These are phyloP conservation scores for Heliangelus exortis DNA, from an alignment of 2,797 vertebrate genomes.

Conservation along the genomic window DNA sequence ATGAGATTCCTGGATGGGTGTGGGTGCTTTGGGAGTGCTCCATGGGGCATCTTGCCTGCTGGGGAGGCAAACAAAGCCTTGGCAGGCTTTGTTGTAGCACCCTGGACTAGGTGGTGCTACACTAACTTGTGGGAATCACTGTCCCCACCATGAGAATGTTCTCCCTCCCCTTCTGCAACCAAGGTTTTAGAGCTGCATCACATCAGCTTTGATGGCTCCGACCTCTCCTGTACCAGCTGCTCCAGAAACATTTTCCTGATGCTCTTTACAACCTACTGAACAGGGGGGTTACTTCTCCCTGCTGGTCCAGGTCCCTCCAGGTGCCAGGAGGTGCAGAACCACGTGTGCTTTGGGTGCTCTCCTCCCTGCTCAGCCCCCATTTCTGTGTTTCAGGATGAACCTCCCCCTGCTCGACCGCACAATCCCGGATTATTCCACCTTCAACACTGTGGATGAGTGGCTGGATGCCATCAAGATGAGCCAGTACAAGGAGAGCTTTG, in stretches of 20 bases:
- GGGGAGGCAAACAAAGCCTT: neutral
- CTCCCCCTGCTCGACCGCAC: constrained; percentile 97
- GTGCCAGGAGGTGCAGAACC: neutral
- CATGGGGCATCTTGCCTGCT: accelerated
- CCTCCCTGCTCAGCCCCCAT: neutral
- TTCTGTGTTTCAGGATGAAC: constrained; percentile 85
- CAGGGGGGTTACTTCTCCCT: neutral
- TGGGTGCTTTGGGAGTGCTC: neutral
- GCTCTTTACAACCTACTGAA: neutral
- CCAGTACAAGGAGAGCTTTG: constrained; percentile 98
- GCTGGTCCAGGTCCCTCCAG: neutral
- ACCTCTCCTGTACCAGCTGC: neutral
- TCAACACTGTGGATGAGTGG: constrained; percentile 98
- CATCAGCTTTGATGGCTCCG: neutral
- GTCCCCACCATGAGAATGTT: accelerated
- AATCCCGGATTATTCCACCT: constrained; percentile 96
- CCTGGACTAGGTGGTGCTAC: neutral
- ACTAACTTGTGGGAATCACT: neutral
- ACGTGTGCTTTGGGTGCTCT: neutral
- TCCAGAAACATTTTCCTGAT: neutral
- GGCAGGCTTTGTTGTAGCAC: no score
- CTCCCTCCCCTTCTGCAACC: neutral
- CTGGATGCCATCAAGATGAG: constrained; percentile 99
- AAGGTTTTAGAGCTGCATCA: neutral
- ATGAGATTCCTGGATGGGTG: neutral